Conservation (phyloP, 2,888 invertebrate genomes). For the Maniola hyperantus region DNA sequence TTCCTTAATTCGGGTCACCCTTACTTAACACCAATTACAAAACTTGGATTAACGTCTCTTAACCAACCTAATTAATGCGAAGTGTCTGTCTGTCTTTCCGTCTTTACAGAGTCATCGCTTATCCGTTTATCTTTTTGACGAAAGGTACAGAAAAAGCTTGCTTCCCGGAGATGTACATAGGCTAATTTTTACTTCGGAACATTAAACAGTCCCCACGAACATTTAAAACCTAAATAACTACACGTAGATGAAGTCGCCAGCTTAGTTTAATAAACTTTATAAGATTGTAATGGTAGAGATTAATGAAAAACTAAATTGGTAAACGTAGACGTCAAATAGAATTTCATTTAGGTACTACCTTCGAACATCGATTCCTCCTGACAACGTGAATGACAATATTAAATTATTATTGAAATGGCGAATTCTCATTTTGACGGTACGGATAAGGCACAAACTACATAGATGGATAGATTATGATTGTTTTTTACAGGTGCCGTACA, state of each 20-base stretch:
- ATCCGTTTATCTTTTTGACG: no score
- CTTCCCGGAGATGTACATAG: no score
- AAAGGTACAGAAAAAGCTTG: no score
- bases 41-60: background rate
- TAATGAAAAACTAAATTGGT: background rate
- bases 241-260: no score
- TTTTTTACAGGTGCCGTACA: constrained; percentile 84
- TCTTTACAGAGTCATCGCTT: no score
- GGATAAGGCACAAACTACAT: background rate
- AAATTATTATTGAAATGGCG: background rate
- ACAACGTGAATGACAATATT: background rate
- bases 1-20: background rate
- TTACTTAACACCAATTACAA: background rate
- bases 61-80: background rate
- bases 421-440: background rate
- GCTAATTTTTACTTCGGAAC: no score
- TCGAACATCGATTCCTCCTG: background rate
- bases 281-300: background rate
- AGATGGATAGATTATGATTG: background rate
- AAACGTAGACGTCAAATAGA: constrained; percentile 1
- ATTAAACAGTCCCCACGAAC: no score
- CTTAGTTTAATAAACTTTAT: background rate
- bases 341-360: constrained; percentile 5
- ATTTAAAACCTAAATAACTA: no score
- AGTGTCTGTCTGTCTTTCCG: no score